These are phyloP conservation scores for Pleuronectes platessa DNA, from an alignment of 2,113 vertebrate genomes.

Conservation along the genomic window DNA sequence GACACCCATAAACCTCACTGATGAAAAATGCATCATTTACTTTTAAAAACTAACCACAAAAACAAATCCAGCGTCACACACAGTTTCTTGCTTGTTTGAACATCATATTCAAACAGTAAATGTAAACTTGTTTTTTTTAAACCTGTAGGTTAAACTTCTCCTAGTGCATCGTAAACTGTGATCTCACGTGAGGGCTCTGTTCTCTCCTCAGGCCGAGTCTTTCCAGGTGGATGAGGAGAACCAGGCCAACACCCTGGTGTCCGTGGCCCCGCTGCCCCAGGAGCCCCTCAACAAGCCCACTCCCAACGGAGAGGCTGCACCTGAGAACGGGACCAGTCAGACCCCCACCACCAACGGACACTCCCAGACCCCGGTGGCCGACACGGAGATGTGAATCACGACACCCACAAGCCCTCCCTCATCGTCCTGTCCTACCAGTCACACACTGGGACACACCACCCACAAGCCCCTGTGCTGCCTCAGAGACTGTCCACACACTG, in stretches of 20 bases:
- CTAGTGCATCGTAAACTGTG: neutral
- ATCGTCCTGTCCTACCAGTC: constrained; percentile 12
- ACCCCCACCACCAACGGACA: constrained; percentile 84
- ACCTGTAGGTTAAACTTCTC: neutral
- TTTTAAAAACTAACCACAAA: constrained; percentile 29
- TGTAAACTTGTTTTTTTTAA: neutral
- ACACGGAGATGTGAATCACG: constrained; percentile 87
- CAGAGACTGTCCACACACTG: constrained; percentile 53
- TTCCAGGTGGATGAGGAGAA: constrained; percentile 88
- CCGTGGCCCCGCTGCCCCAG: constrained; percentile 77
- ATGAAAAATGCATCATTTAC: constrained; percentile 37
- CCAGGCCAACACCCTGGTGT: constrained; percentile 88
- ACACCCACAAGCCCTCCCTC: constrained; percentile 14
- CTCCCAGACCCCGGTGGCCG: constrained; percentile 84
- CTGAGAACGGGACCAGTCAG: constrained; percentile 86
- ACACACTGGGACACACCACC: constrained; percentile 34
- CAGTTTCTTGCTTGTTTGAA: constrained; percentile 20
- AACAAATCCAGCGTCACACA: constrained; percentile 11
- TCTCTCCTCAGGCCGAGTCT: constrained; percentile 81
- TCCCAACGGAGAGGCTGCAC: constrained; percentile 83
- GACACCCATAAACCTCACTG: constrained; percentile 44
- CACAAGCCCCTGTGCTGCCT: constrained; percentile 37
- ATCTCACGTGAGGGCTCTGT: neutral
- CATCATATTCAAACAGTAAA: constrained; percentile 29
- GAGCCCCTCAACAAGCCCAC: constrained; percentile 86